Percentiles rank a stretch among this genome's conserved stretches.
Conservation (phyloP, 2,888 invertebrate genomes). For the Choreutis nemorana region DNA sequence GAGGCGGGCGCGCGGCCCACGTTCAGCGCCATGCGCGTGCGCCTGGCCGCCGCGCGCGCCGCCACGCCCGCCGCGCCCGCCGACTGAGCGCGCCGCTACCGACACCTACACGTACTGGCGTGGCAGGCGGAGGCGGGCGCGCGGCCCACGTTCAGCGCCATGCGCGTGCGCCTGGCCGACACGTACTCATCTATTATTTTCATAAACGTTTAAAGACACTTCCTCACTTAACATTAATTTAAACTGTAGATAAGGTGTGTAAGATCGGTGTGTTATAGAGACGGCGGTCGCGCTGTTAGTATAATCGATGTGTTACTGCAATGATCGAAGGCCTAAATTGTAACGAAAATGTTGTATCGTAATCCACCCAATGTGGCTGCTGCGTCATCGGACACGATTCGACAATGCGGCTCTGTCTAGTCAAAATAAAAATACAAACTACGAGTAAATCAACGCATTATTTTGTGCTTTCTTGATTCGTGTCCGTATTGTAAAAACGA, state of each 20-base stretch:
- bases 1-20: conserved; percentile 89
- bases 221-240: conserved; percentile 44
- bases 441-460: no score
- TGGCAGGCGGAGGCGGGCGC: conserved; percentile 92
- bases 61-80: conserved; percentile 32
- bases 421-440: no score
- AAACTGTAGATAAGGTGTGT: conserved; percentile 36
- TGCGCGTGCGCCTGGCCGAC: conserved; percentile 38
- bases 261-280: conserved; percentile 43
- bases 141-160: conserved; percentile 85
- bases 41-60: conserved; percentile 34
- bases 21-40: conserved; percentile 69
- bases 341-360: conserved; percentile 22
- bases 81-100: conserved; percentile 38
- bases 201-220: conserved; percentile 52
- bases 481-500: no score
- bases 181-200: no score
- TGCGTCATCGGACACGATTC: conserved; percentile 30
- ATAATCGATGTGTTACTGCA: conserved; percentile 15
- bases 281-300: conserved; percentile 33
- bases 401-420: conserved; percentile 62
- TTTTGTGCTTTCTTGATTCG: no score
- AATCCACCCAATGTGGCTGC: conserved; percentile 37
- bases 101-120: no score
- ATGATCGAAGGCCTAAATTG: conserved; percentile 38